Base-by-base conservation (phyloP, 1,140 invertebrate species). In the Meloidogyne chitwoodi region DNA sequence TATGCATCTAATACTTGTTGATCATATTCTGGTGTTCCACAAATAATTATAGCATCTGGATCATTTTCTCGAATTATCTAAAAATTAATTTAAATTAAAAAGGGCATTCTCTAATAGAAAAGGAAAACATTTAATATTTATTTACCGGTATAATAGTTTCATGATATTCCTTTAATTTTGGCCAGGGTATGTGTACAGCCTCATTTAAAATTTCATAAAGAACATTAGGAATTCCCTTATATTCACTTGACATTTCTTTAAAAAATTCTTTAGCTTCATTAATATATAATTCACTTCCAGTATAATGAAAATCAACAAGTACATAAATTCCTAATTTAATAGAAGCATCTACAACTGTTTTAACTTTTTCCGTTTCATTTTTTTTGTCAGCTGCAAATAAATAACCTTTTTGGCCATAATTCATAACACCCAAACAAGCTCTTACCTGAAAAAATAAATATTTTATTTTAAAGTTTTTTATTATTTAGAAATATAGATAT, bases 171-270 rank as follows among this genome's bases (percentile, higher is more conserved):
- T 34, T 61, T 0, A 26, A 10, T 29, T 16, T 12, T 11, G 1
- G n/a, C 41, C 19, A 62, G 0, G 34, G 16, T 22, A 19, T 26
- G 34, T 71, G 26, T 14, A 41, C 44, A 11, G 69, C 11, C 12
- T 72, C 70, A 63, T 72, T 72, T n/a, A 29, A 63, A 31, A 72
- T 29, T 22, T 72, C 70, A 31, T 63, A 72, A 27, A 72, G 16
- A 10, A 72, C 27, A 63, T 64, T 72, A 22, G 44, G 44, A 0
- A 26, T 12, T n/a, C 31, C 34, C 3, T 14, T 63, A 31, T 72
- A 72, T 63, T 72, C 31, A 27, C 16, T 8, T 2, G 70, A 72
- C 10, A 72, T 62, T 62, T 56, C 26, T 27, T 22, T n/a, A 62
- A 72, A 72, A 29, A 72, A 72, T 56, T 24, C 0, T 16, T 34